Evolutionary conservation across 2,888 invertebrate genomes (phyloP).

Genomic region (Drosophila cracens): DNA sequence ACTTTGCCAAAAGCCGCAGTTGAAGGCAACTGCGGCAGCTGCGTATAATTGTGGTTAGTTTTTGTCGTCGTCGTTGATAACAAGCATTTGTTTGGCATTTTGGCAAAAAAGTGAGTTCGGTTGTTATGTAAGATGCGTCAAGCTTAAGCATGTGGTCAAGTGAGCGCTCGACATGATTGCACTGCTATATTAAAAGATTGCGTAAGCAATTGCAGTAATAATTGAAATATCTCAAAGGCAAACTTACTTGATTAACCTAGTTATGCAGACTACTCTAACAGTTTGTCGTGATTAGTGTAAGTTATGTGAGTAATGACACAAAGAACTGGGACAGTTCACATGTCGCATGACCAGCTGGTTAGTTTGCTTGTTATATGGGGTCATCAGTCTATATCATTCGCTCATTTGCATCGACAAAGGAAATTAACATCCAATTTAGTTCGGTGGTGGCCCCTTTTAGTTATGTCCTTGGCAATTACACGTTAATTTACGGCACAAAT

Average conservation of each 20-base stretch:
- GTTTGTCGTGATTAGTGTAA: not conserved
- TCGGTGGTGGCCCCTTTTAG: conserved; percentile 11
- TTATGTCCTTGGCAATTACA: conserved; percentile 56
- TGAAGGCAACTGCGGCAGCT: conserved; percentile 36
- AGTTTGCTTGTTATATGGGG: conserved; percentile 13
- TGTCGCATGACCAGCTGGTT: conserved; percentile 7
- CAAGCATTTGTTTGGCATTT: conserved; percentile 28
- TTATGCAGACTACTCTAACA: no score
- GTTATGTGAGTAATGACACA: not conserved
- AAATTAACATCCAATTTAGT: conserved; percentile 61
- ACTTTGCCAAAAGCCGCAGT: conserved; percentile 50
- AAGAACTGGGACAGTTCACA: not conserved
- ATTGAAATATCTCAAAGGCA: not conserved
- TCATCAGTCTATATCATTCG: conserved; percentile 45
- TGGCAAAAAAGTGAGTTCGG: conserved; percentile 11
- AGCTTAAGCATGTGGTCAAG: conserved; percentile 3
- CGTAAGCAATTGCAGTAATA: not conserved
- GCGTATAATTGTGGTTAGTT: conserved; percentile 49
- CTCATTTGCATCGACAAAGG: conserved; percentile 55
- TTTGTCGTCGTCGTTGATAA: conserved; percentile 23
- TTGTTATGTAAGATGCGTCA: conserved; percentile 17
- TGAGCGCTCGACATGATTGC: not conserved
- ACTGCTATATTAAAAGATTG: not conserved
- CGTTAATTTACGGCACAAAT: conserved; percentile 66
- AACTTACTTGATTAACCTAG: not conserved